Evolutionary conservation across 2,113 vertebrate species (phyloP), one percentile per base, ranked within the genome.

Genomic region (Ictalurus punctatus): DNA sequence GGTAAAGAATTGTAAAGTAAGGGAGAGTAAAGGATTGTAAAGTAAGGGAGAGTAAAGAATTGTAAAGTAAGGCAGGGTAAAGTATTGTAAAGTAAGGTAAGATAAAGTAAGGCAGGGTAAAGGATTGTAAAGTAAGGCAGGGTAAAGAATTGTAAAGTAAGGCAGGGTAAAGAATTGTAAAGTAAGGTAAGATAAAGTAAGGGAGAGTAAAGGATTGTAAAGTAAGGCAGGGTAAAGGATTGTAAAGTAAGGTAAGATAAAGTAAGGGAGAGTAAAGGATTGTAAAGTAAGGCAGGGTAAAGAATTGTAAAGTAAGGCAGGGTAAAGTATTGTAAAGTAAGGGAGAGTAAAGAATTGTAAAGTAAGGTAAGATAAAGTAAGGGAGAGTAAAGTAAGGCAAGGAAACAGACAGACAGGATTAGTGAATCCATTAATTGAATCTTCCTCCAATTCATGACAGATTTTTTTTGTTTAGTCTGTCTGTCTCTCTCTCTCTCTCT

Each of bases 381-480:
- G 40, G 40, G 25, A 52, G 21, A 10, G 74, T 27, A 27, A 10
- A 5, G 0, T 25, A 78, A 23, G 74, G 63, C 9, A 27, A 6
- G 44, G 44, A 48, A 48, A 9, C 6, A 48, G 27, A 80, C 12
- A 16, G 4, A 17, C 9, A n/a, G 79, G 14, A 0, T 16, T 80
- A 63, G 19, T 34, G 19, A 74, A 58, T 86, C n/a, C n/a, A 54
- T 83, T 52, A 63, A 85, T 54, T 86, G 67, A 83, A 48, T 61
- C 67, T 30, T 76, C 27, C 37, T 74, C 23, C 30, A 83, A 83
- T 74, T 83, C 56, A 52, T 40, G 4, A 17, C 58, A 54, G 65
- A 2, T 59, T 86, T 13, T 52, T 79, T 61, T 10, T 34, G 40
- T 73, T 5, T 80, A 52, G 48, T 52, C 48, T 10, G 48, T 19